Base-by-base conservation (phyloP, 2,113 vertebrate species). In the Eulemur macaco region DNA sequence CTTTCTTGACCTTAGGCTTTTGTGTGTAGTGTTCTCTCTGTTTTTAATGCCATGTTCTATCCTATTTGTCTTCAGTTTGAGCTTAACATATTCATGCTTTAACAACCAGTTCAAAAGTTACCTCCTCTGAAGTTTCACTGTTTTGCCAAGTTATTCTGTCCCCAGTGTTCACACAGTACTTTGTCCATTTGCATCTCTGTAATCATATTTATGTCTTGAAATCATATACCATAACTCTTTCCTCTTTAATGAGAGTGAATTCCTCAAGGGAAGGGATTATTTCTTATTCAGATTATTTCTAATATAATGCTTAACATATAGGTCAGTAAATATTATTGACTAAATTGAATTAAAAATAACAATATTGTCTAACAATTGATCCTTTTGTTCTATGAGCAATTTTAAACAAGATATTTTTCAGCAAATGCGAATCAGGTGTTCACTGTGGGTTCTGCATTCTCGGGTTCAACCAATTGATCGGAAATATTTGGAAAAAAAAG, bases 321-420 rank as follows among this genome's bases (percentile, higher is more conserved):
- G 21, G 42, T 80, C 68, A 86, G 31, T 87, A 93, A 95, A 68
- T 76, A 84, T 84, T 69, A 92, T 45, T 85, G 56, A 87, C 71
- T 71, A 82, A 78, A 82, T 95, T 82, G 63, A 73, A 39, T 89
- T 94, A 68, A 96, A 95, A 90, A 84, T 71, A 69, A 54, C 47
- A 42, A 6, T 37, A 50, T 31, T 87, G 27, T 54, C 68, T 92
- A 76, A 37, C 4, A 83, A 21, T 25, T 76, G 52, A 58, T 91
- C 8, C 34, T 39, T 71, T 83, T 96, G 12, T 96, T 84, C 73
- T 60, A 27, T 18, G 47, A 85, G 6, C 54, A 84, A 10, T 91
- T 95, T 37, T 66, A 94, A 76, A 54, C 13, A 87, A 84, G 34
- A 14, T 64, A 20, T 42, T 92, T 94, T 77, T 94, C 27, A 77